Evolutionary conservation across 23 tunicate genomes (phyloP).

Genomic region (Corella eumyota): DNA sequence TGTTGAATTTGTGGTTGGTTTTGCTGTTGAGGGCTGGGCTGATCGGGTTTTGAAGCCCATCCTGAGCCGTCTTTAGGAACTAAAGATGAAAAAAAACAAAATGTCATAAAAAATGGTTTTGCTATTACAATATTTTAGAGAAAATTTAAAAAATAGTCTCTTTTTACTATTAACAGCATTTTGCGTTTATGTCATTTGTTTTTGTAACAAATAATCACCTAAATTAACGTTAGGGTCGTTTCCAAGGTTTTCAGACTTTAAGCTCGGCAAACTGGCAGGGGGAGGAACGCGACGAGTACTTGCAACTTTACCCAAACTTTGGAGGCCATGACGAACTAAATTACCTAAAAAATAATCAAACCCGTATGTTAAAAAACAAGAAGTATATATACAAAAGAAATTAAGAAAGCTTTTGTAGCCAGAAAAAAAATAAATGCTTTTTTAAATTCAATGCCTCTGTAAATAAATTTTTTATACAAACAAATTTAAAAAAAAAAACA

Average conservation of each 20-base stretch:
- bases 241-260: slow-evolving; percentile 90
- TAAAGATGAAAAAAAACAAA: not conserved
- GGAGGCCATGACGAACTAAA: slow-evolving; percentile 81
- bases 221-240: slow-evolving; percentile 87
- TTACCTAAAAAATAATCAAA: slow-evolving; percentile 8
- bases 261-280: slow-evolving; percentile 89
- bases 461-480: too few relatives aligned
- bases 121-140: not conserved
- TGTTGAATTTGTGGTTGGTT: slow-evolving; percentile 41
- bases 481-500: too few relatives aligned
- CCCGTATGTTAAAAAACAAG: too few relatives aligned
- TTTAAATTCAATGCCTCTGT: too few relatives aligned
- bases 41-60: slow-evolving; percentile 91
- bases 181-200: too few relatives aligned
- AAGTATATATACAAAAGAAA: too few relatives aligned
- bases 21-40: slow-evolving; percentile 22
- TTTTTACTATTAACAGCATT: too few relatives aligned
- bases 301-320: slow-evolving; percentile 95
- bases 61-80: slow-evolving; percentile 99
- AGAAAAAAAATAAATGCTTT: not conserved
- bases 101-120: not conserved
- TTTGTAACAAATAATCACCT: too few relatives aligned
- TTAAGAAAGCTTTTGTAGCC: too few relatives aligned
- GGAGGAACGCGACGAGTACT: slow-evolving; percentile 89
- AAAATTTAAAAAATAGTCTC: not conserved